phyloP scores from a whole-genome alignment of 1,140 invertebrate genomes.

The Pantala flavescens region DNA sequence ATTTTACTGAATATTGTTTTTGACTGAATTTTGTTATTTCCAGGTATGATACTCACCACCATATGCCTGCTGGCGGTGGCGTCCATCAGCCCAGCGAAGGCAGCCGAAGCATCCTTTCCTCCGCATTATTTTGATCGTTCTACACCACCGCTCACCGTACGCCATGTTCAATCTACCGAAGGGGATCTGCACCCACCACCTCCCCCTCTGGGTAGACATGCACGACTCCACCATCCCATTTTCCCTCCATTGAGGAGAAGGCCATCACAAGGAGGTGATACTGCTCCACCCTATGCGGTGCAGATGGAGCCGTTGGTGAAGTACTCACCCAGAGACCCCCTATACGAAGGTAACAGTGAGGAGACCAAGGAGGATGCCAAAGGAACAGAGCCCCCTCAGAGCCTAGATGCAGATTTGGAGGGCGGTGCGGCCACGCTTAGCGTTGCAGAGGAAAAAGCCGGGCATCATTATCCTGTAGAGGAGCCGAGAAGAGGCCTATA shows the following conservation, averaged over 20 bases:
- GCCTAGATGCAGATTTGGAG: background rate
- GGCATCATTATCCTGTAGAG: constrained; percentile 30
- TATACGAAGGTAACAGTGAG: constrained; percentile 37
- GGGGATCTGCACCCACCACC: background rate
- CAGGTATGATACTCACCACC: too few relatives aligned
- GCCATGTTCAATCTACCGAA: background rate
- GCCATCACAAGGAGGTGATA: background rate
- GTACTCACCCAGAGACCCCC: constrained; percentile 64
- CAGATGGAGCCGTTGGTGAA: constrained; percentile 69
- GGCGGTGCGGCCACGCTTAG: background rate
- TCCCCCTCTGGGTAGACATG: background rate
- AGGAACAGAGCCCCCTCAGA: background rate
- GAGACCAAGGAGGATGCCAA: background rate
- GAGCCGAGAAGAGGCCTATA: constrained; percentile 32
- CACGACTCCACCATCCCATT: background rate
- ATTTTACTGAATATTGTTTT: too few relatives aligned
- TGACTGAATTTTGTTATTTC: too few relatives aligned
- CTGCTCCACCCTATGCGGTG: constrained; percentile 57
- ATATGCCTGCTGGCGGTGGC: too few relatives aligned
- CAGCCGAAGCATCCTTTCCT: background rate
- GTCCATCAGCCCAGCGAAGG: too few relatives aligned
- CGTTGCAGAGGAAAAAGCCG: constrained; percentile 38
- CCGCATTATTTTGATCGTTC: background rate
- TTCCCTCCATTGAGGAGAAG: background rate
- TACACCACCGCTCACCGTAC: background rate